These are phyloP conservation scores for Glaucopsyche alexis DNA, from an alignment of 2,888 invertebrate genomes.

Conservation along the genomic window DNA sequence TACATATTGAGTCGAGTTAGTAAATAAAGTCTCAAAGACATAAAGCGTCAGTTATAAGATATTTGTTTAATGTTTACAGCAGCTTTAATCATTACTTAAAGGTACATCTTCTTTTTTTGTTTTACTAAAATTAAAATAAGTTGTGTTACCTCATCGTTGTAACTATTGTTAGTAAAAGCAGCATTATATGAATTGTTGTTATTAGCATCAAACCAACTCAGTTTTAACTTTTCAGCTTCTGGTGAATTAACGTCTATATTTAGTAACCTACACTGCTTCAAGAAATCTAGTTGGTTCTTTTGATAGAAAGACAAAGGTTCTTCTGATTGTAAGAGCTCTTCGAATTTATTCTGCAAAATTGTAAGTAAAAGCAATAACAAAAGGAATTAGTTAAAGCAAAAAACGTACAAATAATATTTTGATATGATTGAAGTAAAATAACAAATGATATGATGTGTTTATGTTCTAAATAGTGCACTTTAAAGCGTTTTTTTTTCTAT, in stretches of 20 bases:
- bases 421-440: not conserved
- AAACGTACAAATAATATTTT: conserved; percentile 11
- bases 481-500: not conserved
- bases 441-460: not conserved
- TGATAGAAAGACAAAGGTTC: conserved; percentile 73
- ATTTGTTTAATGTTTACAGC: not conserved
- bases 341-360: conserved; percentile 61
- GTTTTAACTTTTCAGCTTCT: conserved; percentile 59
- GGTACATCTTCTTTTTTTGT: not conserved
- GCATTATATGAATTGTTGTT: conserved; percentile 49
- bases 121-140: not conserved
- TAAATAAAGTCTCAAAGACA: no score
- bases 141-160: conserved; percentile 35
- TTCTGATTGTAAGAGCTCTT: conserved; percentile 56
- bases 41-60: not conserved
- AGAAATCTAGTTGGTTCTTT: conserved; percentile 70
- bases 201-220: conserved; percentile 52
- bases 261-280: conserved; percentile 72
- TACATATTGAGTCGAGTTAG: no score
- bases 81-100: not conserved
- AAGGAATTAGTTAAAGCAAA: not conserved
- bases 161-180: conserved; percentile 54
- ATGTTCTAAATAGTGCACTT: not conserved
- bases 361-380: conserved; percentile 45
- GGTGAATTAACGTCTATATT: conserved; percentile 65